A percentile compares a stretch with the other conserved stretches of the same genome.
These are phyloP conservation scores for Lutraria lutraria DNA, from an alignment of 2,888 invertebrate species.

Conservation along the genomic window DNA sequence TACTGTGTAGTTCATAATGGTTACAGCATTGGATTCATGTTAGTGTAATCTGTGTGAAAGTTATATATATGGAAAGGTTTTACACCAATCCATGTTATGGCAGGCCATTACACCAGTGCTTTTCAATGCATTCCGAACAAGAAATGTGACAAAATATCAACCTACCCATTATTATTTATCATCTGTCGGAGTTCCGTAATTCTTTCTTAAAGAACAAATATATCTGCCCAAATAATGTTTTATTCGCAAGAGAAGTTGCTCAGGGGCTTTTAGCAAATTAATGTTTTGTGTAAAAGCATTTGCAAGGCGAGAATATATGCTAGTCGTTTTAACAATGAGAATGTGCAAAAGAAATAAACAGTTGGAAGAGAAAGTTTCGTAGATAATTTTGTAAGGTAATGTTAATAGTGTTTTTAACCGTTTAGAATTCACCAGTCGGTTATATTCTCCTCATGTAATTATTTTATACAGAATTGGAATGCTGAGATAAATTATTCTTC, in stretches of 20 bases:
- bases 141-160: conserved; percentile 5
- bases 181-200: conserved; percentile 21
- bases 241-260: conserved; percentile 9
- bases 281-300: conserved; percentile 21
- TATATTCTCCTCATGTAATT: too few species aligned
- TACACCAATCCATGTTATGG: not conserved
- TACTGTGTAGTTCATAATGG: not conserved
- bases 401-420: not conserved
- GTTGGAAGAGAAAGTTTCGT: not conserved
- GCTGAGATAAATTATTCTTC: too few species aligned
- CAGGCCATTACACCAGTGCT: not conserved
- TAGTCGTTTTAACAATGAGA: conserved; percentile 13
- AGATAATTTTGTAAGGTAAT: conserved; percentile 12
- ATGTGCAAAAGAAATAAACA: not conserved
- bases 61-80: not conserved
- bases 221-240: conserved; percentile 14
- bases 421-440: too few species aligned
- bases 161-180: conserved; percentile 17
- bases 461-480: too few species aligned
- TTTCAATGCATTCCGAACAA: not conserved
- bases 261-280: conserved; percentile 20
- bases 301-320: conserved; percentile 19
- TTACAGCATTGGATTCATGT: not conserved
- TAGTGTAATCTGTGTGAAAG: not conserved
- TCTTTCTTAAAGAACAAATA: conserved; percentile 17